Conservation (phyloP, 92 coral and sea anemone genomes). For the Palythoa grandis region DNA sequence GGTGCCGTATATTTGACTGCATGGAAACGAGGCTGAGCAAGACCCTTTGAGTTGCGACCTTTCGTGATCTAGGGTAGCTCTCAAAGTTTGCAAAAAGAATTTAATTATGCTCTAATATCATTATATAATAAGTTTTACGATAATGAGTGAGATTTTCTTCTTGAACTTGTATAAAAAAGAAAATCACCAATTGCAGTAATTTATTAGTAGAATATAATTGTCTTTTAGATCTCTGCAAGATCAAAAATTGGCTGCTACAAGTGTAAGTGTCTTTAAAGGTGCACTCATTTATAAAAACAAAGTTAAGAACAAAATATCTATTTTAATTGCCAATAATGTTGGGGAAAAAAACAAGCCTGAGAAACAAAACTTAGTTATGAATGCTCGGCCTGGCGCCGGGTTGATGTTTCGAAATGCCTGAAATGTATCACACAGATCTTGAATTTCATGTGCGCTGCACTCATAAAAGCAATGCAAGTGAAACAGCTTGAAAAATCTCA, state of each 20-base stretch:
- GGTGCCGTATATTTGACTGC: not conserved
- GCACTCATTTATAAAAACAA: slow-evolving; percentile 8
- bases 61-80: not conserved
- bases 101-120: not conserved
- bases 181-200: not conserved
- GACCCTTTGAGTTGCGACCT: not conserved
- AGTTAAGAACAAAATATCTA: slow-evolving; percentile 10
- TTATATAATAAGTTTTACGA: not conserved
- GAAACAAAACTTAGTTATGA: slow-evolving; percentile 8
- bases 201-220: not conserved
- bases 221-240: not conserved
- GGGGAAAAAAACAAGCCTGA: slow-evolving; percentile 1
- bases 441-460: slow-evolving; percentile 3
- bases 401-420: slow-evolving; percentile 8
- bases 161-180: not conserved
- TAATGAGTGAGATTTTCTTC: not conserved
- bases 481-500: slow-evolving; percentile 9
- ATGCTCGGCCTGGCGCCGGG: not conserved
- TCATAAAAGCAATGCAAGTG: not conserved
- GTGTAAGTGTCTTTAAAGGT: not conserved
- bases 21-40: slow-evolving; percentile 45
- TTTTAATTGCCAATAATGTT: slow-evolving; percentile 1
- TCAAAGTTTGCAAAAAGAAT: not conserved
- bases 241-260: slow-evolving; percentile 12
- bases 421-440: slow-evolving; percentile 8